These are phyloP conservation scores for Planococcus citri DNA, from an alignment of 1,140 invertebrate genomes.

Conservation along the genomic window DNA sequence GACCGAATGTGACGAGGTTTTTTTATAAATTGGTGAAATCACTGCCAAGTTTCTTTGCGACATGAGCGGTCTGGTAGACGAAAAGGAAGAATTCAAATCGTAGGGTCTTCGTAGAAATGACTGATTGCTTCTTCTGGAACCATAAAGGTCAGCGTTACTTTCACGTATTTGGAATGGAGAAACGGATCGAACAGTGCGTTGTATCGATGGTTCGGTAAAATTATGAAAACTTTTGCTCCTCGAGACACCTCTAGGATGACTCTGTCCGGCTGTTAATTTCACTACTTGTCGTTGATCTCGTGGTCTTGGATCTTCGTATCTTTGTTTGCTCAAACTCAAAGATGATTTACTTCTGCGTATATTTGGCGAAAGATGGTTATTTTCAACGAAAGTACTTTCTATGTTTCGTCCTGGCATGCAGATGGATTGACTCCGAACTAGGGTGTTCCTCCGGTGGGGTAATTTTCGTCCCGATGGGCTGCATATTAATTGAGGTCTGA, in stretches of 20 bases:
- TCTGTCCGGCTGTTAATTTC: not conserved
- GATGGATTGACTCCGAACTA: not conserved
- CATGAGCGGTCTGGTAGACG: not conserved
- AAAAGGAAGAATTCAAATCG: not conserved
- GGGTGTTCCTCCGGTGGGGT: not conserved
- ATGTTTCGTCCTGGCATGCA: not conserved
- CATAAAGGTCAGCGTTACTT: not conserved
- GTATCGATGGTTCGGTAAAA: not conserved
- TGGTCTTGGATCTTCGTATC: not conserved
- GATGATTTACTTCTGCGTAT: slow-evolving; percentile 8
- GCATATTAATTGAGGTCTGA: not conserved
- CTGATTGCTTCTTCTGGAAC: not conserved
- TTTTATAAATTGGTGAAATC: slow-evolving; percentile 25
- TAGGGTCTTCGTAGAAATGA: not conserved
- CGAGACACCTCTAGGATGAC: not conserved
- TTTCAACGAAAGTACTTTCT: not conserved
- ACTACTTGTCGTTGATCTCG: not conserved
- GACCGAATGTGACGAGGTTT: not conserved
- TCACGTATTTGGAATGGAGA: slow-evolving; percentile 10
- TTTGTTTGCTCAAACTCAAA: not conserved
- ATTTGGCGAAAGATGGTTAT: not conserved
- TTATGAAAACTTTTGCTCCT: slow-evolving; percentile 1
- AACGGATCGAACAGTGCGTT: not conserved
- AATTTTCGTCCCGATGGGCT: not conserved
- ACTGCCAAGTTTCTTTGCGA: slow-evolving; percentile 23